phyloP scores from a whole-genome alignment of 2,113 vertebrate species.

The Aramus guarauna region DNA sequence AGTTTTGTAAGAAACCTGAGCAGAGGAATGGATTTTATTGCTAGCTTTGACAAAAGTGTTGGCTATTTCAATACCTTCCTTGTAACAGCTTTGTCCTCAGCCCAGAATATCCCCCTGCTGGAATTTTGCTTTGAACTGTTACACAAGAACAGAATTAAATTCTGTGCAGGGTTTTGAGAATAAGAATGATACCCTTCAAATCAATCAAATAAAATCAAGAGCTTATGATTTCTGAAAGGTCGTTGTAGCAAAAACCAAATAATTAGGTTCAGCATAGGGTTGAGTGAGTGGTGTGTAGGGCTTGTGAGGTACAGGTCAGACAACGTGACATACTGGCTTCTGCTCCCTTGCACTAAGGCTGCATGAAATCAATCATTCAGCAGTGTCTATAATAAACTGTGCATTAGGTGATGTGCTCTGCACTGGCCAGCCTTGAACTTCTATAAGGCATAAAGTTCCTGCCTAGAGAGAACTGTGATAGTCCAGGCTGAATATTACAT shows the following conservation, averaged over 20 bases:
- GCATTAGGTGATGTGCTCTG: not conserved
- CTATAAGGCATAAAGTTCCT: not conserved
- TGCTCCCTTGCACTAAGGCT: not conserved
- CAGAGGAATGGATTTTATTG: not conserved
- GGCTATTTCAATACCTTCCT: not conserved
- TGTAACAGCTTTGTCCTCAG: conserved; percentile 3
- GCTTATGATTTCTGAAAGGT: not conserved
- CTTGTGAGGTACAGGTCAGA: not conserved
- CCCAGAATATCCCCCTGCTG: not conserved
- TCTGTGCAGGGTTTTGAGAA: not conserved
- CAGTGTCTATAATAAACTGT: not conserved
- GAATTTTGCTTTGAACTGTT: conserved; percentile 12
- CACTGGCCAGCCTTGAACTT: conserved; percentile 1
- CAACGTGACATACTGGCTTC: not conserved
- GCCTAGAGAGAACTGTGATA: not conserved
- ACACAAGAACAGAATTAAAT: conserved; percentile 13
- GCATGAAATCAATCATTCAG: not conserved
- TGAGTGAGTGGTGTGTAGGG: not conserved
- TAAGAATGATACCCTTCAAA: not conserved
- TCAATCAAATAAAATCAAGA: not conserved
- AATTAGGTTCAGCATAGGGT: not conserved
- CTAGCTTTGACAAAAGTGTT: not conserved
- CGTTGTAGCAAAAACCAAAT: not conserved
- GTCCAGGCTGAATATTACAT: not conserved
- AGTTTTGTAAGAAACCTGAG: not conserved